These are phyloP conservation scores for Pachliopta kotzebuea DNA, from an alignment of 2,888 invertebrate genomes.

Conservation along the genomic window DNA sequence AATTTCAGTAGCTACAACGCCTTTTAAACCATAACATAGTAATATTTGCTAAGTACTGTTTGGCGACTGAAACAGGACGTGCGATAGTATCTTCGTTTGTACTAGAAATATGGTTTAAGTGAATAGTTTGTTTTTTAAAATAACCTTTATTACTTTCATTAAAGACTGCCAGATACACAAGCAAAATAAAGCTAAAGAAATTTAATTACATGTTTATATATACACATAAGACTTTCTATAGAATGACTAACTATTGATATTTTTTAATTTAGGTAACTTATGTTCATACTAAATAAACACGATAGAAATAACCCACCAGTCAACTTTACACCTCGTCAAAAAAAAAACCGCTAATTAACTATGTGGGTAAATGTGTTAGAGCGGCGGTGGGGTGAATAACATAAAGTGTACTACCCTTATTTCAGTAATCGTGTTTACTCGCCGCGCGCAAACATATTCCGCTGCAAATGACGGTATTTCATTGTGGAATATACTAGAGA, in stretches of 20 bases:
- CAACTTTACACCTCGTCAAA: constrained; percentile 32
- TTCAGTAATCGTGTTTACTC: constrained; percentile 73
- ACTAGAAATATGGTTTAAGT: too few species aligned
- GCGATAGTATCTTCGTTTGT: too few species aligned
- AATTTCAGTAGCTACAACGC: too few species aligned
- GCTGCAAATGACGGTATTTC: constrained; percentile 62
- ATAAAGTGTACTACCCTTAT: constrained; percentile 72
- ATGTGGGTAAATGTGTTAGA: constrained; percentile 36
- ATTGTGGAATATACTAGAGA: constrained; percentile 41
- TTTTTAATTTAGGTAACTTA: background rate
- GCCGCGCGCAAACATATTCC: constrained; percentile 64
- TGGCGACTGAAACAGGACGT: too few species aligned
- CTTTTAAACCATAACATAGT: too few species aligned
- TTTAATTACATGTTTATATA: too few species aligned
- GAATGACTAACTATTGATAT: background rate
- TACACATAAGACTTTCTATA: too few species aligned
- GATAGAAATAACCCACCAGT: background rate
- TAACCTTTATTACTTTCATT: too few species aligned
- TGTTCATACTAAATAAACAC: background rate
- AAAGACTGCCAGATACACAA: too few species aligned
- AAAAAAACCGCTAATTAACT: constrained; percentile 38
- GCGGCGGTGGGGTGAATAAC: constrained; percentile 50
- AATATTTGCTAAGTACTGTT: too few species aligned
- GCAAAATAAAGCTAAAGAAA: too few species aligned
- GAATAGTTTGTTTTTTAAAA: too few species aligned